Conservation (phyloP, 2,113 vertebrate genomes). For the Corynorhinus townsendii region DNA sequence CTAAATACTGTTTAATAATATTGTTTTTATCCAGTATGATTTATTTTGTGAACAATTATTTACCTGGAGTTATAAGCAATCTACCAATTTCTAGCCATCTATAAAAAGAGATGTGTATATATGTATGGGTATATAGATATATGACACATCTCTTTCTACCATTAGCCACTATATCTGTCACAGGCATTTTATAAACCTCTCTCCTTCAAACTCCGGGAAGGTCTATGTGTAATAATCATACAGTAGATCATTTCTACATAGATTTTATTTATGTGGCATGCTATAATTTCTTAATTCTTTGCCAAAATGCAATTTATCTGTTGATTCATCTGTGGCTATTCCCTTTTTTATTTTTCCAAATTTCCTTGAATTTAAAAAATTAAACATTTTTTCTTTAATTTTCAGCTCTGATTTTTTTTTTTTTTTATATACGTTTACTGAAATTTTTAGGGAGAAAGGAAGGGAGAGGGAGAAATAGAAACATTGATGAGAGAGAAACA, state of each 20-base stretch:
- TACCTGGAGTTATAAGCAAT: not conserved
- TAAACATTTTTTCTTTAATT: not conserved
- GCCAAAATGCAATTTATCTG: not conserved
- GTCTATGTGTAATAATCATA: not conserved
- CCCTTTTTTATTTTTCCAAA: not conserved
- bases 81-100: not conserved
- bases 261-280: not conserved
- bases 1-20: slow-evolving; percentile 8
- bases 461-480: too few species aligned
- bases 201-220: not conserved
- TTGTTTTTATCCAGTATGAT: not conserved
- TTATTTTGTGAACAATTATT: slow-evolving; percentile 15
- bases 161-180: not conserved
- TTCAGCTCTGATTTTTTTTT: not conserved
- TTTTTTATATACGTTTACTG: too few species aligned
- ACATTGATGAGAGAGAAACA: too few species aligned
- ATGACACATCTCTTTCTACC: not conserved
- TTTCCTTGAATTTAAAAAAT: not conserved
- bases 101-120: not conserved
- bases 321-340: not conserved
- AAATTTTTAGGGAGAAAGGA: too few species aligned
- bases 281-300: slow-evolving; percentile 3
- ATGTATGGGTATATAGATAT: not conserved
- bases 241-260: not conserved
- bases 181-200: not conserved